These are phyloP conservation scores for Pipra filicauda DNA, from an alignment of 2,113 vertebrate species.

Conservation along the genomic window DNA sequence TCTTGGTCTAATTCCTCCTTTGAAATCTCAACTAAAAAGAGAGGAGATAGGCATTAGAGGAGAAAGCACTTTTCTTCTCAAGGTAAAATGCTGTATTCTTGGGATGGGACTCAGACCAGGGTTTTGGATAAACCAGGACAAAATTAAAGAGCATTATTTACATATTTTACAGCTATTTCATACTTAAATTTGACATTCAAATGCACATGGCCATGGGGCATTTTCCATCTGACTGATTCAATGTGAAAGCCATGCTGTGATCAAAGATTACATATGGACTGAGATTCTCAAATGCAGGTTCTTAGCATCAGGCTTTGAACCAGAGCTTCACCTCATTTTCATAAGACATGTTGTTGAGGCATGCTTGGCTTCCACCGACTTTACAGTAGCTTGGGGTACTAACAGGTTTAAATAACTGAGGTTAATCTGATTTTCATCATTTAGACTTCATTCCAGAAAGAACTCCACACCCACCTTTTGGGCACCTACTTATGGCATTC, in stretches of 20 bases:
- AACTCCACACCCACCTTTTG: not conserved
- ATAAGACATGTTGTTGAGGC: not conserved
- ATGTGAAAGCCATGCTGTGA: not conserved
- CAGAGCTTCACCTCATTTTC: conserved; percentile 19
- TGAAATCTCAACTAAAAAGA: conserved; percentile 56
- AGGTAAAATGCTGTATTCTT: not conserved
- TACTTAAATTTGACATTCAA: conserved; percentile 24
- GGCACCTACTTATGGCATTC: not conserved
- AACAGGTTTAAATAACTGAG: not conserved
- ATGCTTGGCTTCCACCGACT: not conserved
- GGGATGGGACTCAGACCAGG: not conserved
- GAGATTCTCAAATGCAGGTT: not conserved
- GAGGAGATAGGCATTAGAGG: not conserved
- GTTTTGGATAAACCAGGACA: not conserved
- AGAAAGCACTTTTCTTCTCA: not conserved
- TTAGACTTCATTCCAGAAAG: not conserved
- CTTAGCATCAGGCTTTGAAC: not conserved
- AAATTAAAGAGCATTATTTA: conserved; percentile 2
- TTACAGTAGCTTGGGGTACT: conserved; percentile 1
- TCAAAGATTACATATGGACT: not conserved
- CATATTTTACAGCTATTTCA: conserved; percentile 5
- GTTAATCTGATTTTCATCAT: not conserved
- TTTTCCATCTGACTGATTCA: conserved; percentile 3
- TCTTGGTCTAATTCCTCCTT: conserved; percentile 72
- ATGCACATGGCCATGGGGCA: not conserved